A percentile compares a stretch with the other conserved stretches of the same genome.
Conservation (phyloP, 37 sponge, comb jelly and placozoan genomes). For the Geodia barretti region DNA sequence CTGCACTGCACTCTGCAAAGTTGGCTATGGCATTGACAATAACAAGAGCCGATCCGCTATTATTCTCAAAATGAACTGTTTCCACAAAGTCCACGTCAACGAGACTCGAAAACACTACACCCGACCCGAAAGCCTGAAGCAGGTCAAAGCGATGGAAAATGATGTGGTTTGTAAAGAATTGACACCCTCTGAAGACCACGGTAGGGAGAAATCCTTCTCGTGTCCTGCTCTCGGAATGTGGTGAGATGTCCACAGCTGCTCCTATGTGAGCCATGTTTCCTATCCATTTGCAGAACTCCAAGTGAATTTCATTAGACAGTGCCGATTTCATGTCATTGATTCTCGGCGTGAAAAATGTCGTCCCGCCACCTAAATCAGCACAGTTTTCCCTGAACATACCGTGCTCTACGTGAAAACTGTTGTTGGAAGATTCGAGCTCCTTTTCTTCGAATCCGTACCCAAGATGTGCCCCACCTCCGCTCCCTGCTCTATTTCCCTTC, state of each 20-base stretch:
- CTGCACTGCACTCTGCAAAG: background rate
- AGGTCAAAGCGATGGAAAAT: background rate
- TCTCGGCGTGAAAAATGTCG: background rate
- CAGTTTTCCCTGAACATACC: background rate
- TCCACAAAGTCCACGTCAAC: slow-evolving; percentile 1
- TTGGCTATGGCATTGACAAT: slow-evolving; percentile 16
- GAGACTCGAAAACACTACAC: background rate
- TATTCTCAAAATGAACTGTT: slow-evolving; percentile 2
- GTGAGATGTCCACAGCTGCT: slow-evolving; percentile 30
- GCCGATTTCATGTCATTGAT: background rate
- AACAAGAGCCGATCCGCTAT: slow-evolving; percentile 8
- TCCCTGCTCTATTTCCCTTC: background rate
- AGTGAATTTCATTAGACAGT: background rate
- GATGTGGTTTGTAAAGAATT: background rate
- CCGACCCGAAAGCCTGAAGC: background rate
- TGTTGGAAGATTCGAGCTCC: background rate
- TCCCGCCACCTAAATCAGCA: background rate
- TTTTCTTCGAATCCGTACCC: background rate
- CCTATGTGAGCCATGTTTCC: slow-evolving; percentile 21
- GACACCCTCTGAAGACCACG: background rate
- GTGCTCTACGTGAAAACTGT: background rate
- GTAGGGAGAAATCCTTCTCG: slow-evolving; percentile 1
- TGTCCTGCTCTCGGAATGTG: background rate
- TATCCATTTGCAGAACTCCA: slow-evolving; percentile 17
- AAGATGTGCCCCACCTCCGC: background rate